These are phyloP conservation scores for Ericerus pela DNA, from an alignment of 1,140 invertebrate genomes.

Conservation along the genomic window DNA sequence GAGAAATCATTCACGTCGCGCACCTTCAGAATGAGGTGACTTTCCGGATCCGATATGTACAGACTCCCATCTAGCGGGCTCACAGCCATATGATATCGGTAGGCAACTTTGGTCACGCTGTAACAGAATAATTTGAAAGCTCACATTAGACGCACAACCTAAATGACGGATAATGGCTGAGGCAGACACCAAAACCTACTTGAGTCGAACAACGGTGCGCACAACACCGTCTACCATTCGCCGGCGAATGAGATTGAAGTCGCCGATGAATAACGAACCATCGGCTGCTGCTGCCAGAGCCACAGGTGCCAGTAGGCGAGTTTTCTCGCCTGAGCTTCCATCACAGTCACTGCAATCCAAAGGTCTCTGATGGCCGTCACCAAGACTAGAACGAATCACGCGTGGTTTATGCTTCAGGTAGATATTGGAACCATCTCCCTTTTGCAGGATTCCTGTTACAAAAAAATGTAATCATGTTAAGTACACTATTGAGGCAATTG, in stretches of 20 bases:
- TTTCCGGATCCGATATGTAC: conserved; percentile 88
- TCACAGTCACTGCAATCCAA: conserved; percentile 69
- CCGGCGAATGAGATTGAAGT: conserved; percentile 86
- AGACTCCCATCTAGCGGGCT: conserved; percentile 84
- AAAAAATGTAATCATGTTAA: conserved; percentile 17
- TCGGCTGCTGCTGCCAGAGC: conserved; percentile 78
- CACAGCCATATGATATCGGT: conserved; percentile 87
- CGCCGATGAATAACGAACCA: conserved; percentile 88
- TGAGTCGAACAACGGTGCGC: conserved; percentile 71
- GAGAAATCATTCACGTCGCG: conserved; percentile 66
- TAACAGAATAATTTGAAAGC: conserved; percentile 27
- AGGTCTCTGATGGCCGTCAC: conserved; percentile 76
- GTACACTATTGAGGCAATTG: no score
- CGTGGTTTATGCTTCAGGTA: conserved; percentile 87
- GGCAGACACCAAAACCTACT: conserved; percentile 44
- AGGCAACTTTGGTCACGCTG: conserved; percentile 80
- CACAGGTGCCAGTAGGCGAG: conserved; percentile 75
- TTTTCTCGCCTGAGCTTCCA: conserved; percentile 52
- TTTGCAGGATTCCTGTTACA: conserved; percentile 89
- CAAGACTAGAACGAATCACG: conserved; percentile 81
- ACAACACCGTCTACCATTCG: conserved; percentile 77
- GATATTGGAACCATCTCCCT: conserved; percentile 92
- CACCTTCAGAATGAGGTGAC: conserved; percentile 81
- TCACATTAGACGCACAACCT: not conserved
- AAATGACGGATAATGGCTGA: not conserved